phyloP scores from a whole-genome alignment of 2,888 invertebrate species.

The Syrista parreyssii region DNA sequence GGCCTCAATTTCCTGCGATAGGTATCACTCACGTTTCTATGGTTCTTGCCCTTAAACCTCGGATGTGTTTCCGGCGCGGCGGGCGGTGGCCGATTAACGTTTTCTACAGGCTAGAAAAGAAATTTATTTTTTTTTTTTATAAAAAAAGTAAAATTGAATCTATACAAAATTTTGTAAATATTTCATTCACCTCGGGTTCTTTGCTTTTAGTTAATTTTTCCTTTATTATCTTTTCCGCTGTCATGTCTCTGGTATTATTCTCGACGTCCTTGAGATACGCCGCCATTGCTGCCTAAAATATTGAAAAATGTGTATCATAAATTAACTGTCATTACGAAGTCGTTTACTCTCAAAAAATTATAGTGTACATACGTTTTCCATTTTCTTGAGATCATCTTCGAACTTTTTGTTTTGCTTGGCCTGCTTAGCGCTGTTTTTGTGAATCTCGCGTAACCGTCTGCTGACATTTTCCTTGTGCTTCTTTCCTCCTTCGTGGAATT shows the following conservation, averaged over 20 bases:
- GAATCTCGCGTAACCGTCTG: conserved; percentile 85
- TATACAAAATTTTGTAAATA: neutral
- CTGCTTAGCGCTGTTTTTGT: conserved; percentile 84
- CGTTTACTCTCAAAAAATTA: conserved; percentile 2
- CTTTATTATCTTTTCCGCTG: conserved; percentile 66
- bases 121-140: neutral
- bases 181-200: conserved; percentile 26
- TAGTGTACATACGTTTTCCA: conserved; percentile 76
- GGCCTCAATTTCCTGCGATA: neutral
- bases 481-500: conserved; percentile 94
- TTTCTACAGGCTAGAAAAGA: conserved; percentile 23
- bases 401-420: conserved; percentile 82
- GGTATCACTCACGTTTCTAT: neutral
- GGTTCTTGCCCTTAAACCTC: conserved; percentile 33
- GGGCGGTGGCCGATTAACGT: conserved; percentile 39
- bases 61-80: conserved; percentile 44
- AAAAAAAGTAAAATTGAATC: neutral
- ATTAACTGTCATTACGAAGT: neutral
- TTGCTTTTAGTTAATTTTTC: conserved; percentile 44
- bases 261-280: conserved; percentile 89
- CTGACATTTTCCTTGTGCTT: conserved; percentile 92
- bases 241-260: conserved; percentile 61
- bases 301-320: conserved; percentile 3
- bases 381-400: conserved; percentile 83
- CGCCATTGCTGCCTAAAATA: conserved; percentile 80